Evolutionary conservation across 2,888 invertebrate species (phyloP).

Genomic region (Epiblema foenella): DNA sequence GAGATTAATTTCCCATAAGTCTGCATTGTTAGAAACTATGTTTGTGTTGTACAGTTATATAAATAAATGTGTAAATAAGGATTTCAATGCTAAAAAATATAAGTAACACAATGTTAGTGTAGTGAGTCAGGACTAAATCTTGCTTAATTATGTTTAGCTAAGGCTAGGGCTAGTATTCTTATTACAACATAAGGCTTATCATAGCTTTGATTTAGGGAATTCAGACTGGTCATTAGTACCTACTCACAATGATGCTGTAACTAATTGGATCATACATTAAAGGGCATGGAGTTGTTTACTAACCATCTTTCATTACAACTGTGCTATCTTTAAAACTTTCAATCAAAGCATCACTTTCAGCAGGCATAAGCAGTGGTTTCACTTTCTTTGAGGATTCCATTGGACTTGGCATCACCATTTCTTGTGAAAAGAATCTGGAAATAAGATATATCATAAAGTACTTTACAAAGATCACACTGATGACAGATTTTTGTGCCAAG

Average conservation of each 20-base stretch:
- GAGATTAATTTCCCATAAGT: no score
- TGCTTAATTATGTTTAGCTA: no score
- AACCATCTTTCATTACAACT: constrained; percentile 69
- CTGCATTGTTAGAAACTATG: background rate
- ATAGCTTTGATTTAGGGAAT: no score
- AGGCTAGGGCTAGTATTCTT: no score
- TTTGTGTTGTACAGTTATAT: background rate
- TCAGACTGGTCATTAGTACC: no score
- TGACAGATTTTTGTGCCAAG: no score
- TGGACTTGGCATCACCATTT: constrained; percentile 86
- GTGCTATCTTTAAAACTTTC: constrained; percentile 59
- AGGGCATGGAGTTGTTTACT: constrained; percentile 45
- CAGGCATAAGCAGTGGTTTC: constrained; percentile 62
- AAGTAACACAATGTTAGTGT: no score
- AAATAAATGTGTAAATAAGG: background rate
- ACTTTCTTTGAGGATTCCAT: constrained; percentile 76
- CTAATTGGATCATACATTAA: background rate
- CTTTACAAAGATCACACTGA: background rate
- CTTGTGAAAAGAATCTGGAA: constrained; percentile 84
- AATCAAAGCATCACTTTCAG: constrained; percentile 60
- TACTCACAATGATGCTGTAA: no score
- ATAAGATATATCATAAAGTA: background rate
- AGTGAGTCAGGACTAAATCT: no score
- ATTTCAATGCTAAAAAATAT: no score
- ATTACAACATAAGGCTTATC: no score